These are phyloP conservation scores for Parazoanthus swiftii DNA, from an alignment of 92 coral and sea anemone species.

Conservation along the genomic window DNA sequence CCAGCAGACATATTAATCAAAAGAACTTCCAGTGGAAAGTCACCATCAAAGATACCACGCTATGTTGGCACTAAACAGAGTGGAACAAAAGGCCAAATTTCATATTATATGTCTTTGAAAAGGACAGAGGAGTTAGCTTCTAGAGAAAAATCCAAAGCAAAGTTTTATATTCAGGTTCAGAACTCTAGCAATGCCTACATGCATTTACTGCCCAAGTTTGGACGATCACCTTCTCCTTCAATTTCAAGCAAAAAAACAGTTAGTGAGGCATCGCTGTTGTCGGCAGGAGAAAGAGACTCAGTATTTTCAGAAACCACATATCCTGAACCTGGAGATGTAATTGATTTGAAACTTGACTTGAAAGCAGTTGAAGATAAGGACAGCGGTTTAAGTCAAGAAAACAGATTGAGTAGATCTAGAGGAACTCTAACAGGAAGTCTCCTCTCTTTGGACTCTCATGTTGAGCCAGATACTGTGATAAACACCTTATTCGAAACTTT, in stretches of 20 bases:
- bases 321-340: conserved; percentile 39
- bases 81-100: conserved; percentile 63
- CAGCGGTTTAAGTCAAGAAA: not conserved
- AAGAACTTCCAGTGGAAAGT: conserved; percentile 87
- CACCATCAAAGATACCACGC: conserved; percentile 88
- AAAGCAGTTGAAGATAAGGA: not conserved
- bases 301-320: conserved; percentile 18
- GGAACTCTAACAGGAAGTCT: conserved; percentile 40
- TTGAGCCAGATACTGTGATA: conserved; percentile 43
- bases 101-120: conserved; percentile 86
- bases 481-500: conserved; percentile 33
- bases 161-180: conserved; percentile 79
- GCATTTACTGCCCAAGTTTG: conserved; percentile 56
- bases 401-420: conserved; percentile 5
- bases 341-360: conserved; percentile 16
- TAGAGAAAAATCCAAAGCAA: conserved; percentile 63
- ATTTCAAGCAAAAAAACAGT: conserved; percentile 44
- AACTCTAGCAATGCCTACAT: conserved; percentile 68
- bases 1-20: conserved; percentile 66
- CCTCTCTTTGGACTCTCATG: conserved; percentile 21
- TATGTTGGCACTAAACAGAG: conserved; percentile 62
- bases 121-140: conserved; percentile 49
- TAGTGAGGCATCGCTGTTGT: conserved; percentile 70
- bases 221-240: conserved; percentile 27
- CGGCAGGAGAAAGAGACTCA: conserved; percentile 56